Evolutionary conservation across 2,888 invertebrate species (phyloP), one percentile per base, ranked within the genome.

Genomic region (Spisula subtruncata): DNA sequence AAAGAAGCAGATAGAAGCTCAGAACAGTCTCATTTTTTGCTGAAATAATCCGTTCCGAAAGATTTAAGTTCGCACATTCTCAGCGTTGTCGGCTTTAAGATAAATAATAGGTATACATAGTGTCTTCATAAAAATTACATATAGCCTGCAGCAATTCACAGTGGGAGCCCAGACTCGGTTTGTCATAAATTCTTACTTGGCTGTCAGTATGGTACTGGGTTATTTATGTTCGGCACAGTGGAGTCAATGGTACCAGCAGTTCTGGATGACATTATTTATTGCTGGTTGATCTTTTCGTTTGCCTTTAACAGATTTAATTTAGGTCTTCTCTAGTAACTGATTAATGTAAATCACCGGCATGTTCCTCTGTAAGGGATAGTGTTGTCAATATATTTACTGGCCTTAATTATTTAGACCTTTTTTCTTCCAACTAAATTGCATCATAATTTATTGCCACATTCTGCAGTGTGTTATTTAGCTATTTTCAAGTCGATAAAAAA

Each of bases 241-340:
- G 60, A 12, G 60, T 66, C n/a, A 20, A 66, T 66, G 10, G n/a
- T 66, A 66, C 60, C 60, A 66, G 60, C 60, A 66, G n/a, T 66
- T 66, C n/a, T 66, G 8, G 60, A n/a, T n/a, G 60, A 66, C 60
- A 66, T n/a, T 25, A 66, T 66, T 25, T 66, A 66, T 66, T 66
- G 60, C 60, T 25, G n/a, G 25, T 66, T 66, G 60, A 25, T 66
- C 60, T 25, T 66, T n/a, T 25, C 10, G 0, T 20, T 66, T 66
- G n/a, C 60, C 60, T n/a, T 25, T 25, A 66, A 66, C 60, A 66
- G 60, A 66, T 66, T 66, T n/a, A 66, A 66, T 66, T 66, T 66
- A 6, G 60, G 60, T 25, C 25, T 25, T 66, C 60, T 1, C 60
- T 66, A 6, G 60, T 66, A 66, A 25, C 25, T 66, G 25, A 66